Conservation (phyloP, 2,113 vertebrate species). For the Semicossyphus pulcher region DNA sequence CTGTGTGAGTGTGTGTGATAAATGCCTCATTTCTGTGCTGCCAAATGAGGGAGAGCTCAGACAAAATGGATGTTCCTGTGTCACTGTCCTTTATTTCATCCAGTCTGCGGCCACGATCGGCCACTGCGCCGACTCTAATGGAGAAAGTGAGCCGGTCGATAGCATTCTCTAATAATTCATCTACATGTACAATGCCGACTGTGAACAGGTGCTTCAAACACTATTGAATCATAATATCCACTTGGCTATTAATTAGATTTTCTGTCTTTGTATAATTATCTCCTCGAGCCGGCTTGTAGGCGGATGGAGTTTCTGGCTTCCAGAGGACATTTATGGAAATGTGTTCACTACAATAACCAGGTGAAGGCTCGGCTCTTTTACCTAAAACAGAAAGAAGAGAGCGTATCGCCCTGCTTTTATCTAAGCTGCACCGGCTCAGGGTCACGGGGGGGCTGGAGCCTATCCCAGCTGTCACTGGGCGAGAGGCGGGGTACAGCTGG, state of each 20-base stretch:
- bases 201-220: background rate
- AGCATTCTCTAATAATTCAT: background rate
- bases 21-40: conserved; percentile 56
- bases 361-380: background rate
- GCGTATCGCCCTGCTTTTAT: background rate
- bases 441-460: too few relatives aligned
- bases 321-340: conserved; percentile 35
- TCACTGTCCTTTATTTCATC: conserved; percentile 35
- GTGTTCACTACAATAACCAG: conserved; percentile 11
- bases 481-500: too few relatives aligned
- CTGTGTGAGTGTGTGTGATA: conserved; percentile 44
- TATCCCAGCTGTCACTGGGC: too few relatives aligned
- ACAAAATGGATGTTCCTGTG: conserved; percentile 49
- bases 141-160: background rate
- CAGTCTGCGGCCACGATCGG: conserved; percentile 16
- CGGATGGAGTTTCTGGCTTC: background rate
- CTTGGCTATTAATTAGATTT: conserved; percentile 9
- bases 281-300: conserved; percentile 32
- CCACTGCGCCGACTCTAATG: background rate
- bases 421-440: background rate
- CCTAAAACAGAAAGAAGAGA: background rate
- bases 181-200: background rate
- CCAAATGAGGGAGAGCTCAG: conserved; percentile 45
- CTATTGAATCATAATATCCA: conserved; percentile 28
- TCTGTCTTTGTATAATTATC: conserved; percentile 18